Evolutionary conservation across 92 coral and sea anemone species (phyloP).

Genomic region (Umimayanthus chanpuru): DNA sequence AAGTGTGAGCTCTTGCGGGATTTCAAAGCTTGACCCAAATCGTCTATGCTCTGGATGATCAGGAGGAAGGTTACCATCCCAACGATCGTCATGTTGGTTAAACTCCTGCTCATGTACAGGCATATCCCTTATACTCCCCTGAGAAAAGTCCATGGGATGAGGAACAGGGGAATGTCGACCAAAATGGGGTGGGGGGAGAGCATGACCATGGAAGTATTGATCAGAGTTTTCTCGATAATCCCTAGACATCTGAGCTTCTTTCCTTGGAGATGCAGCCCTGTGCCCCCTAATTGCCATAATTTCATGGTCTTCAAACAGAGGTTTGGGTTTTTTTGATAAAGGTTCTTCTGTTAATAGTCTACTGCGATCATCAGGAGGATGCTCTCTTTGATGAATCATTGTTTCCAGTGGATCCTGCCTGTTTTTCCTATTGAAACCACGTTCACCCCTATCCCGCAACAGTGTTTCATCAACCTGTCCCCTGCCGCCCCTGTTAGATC

Average conservation of each 20-base stretch:
- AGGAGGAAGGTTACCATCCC: slow-evolving; percentile 43
- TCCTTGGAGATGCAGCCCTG: slow-evolving; percentile 62
- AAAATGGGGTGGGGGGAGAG: slow-evolving; percentile 21
- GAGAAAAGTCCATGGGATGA: slow-evolving; percentile 3
- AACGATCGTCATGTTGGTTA: slow-evolving; percentile 23
- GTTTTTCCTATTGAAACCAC: neutral
- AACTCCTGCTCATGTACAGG: slow-evolving; percentile 24
- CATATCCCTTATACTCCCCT: neutral
- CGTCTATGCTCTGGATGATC: slow-evolving; percentile 11
- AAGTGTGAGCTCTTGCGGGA: slow-evolving; percentile 91
- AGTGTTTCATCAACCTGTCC: slow-evolving; percentile 5
- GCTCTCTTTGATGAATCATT: neutral
- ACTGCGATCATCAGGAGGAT: slow-evolving; percentile 32
- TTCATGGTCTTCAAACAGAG: slow-evolving; percentile 73
- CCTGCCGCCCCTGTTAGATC: slow-evolving; percentile 38
- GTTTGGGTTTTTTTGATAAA: slow-evolving; percentile 70
- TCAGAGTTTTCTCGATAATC: slow-evolving; percentile 27
- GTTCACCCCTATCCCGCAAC: slow-evolving; percentile 3
- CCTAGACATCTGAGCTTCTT: slow-evolving; percentile 49
- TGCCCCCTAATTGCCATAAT: slow-evolving; percentile 64
- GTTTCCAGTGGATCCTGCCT: neutral
- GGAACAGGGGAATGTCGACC: neutral
- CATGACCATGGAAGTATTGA: slow-evolving; percentile 11
- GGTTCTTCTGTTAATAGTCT: slow-evolving; percentile 62
- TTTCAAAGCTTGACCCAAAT: slow-evolving; percentile 69